Base-by-base conservation (phyloP, 2,888 invertebrate genomes). In the Dyspetes luteomarginatus region DNA sequence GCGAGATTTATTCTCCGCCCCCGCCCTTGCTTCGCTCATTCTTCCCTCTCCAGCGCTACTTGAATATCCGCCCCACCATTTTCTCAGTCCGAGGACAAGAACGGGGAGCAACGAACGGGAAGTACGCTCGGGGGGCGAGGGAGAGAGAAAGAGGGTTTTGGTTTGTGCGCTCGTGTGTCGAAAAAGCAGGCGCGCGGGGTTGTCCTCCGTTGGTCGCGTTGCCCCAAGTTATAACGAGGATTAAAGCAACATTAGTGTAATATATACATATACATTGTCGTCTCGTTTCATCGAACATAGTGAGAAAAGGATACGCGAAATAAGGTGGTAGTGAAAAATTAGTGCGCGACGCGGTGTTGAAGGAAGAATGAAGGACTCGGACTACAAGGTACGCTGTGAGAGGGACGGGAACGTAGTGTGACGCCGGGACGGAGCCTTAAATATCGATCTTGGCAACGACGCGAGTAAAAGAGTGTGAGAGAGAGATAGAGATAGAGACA, bases 381-480 rank as follows among this genome's bases (percentile, higher is more conserved):
- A 71, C 36, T 71, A 62, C 73, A 60, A 62, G 62, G 45, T 78
- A 68, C 75, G 74, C 48, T 81, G 81, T 60, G 81, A 79, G 81
- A 77, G 81, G 87, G 85, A 78, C 81, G 84, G 82, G 84, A 85
- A 86, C 85, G 83, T 85, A 84, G 77, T 73, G 79, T 77, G 84
- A 85, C 86, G 88, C 86, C 88, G 84, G 86, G 85, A 74, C 67
- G 87, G 88, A 87, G 88, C 87, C 89, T 88, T 87, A 86, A 90
- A 89, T 90, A 90, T 90, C 90, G 90, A 90, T 90, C 89, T 88
- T 88, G 85, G 87, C 86, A 15, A 15, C 43, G 45, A 86, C 85
- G 86, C 82, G 84, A 82, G 84, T 85, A 82, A 48, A 55, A 43
- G 52, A 50, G 60, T 4, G 68, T 30, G 72, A 68, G 64, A 41